These are phyloP conservation scores for Candoia aspera DNA, from an alignment of 2,113 vertebrate genomes.

Conservation along the genomic window DNA sequence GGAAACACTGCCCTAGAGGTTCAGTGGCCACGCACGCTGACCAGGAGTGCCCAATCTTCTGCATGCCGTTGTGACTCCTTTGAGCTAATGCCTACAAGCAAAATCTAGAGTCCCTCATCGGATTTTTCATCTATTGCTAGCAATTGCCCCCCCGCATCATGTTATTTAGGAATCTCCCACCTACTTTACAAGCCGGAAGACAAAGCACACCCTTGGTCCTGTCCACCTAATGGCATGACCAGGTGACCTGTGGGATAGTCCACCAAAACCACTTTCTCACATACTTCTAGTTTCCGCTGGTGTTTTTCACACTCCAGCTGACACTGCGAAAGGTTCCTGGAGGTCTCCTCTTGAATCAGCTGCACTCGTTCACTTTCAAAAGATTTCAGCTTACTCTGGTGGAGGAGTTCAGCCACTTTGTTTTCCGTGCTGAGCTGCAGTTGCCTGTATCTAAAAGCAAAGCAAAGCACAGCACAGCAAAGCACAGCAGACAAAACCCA, in stretches of 20 bases:
- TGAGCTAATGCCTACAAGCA: neutral
- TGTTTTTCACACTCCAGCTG: constrained; percentile 97
- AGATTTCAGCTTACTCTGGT: constrained; percentile 88
- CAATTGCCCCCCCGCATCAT: too few species aligned
- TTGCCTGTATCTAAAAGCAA: constrained; percentile 82
- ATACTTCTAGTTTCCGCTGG: constrained; percentile 96
- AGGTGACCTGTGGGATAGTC: accelerated
- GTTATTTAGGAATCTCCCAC: neutral
- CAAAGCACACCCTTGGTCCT: neutral
- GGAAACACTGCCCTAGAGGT: neutral
- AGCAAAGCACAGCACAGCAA: neutral
- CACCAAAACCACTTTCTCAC: constrained; percentile 19
- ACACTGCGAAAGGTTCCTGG: constrained; percentile 88
- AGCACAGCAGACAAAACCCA: neutral
- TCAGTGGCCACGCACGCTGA: neutral
- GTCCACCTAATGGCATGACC: neutral
- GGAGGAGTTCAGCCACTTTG: constrained; percentile 87
- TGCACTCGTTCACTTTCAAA: constrained; percentile 92
- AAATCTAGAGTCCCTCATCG: neutral
- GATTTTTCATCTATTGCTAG: neutral
- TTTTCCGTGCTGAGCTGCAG: constrained; percentile 89
- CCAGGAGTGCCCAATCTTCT: too few species aligned
- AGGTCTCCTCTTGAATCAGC: constrained; percentile 90
- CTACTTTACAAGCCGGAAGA: neutral
- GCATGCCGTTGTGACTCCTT: neutral